Evolutionary conservation across 1,140 invertebrate species (phyloP), one percentile per base, ranked within the genome.

Genomic region (Sitobion miscanthi): DNA sequence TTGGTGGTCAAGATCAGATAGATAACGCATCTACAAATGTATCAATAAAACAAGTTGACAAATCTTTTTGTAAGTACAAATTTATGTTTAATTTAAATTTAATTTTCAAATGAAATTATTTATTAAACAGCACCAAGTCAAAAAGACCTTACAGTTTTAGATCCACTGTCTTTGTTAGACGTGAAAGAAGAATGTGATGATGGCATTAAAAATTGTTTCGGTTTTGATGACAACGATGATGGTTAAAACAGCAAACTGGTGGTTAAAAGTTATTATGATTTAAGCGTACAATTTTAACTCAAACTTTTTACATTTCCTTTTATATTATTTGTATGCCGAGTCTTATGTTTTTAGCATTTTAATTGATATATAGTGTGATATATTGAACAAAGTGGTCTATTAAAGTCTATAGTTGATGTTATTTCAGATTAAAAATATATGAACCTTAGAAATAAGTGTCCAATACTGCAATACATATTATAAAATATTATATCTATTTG

Each of bases 141-240:
- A 89, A 93, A 93, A 88, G 93, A 88, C 45, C 54, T 88, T 11
- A 82, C 93, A 35, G 47, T 93, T 49, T 47, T 93, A 77, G 57
- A 94, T 69, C 94, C 82, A n/a, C 49, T 90, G 30, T 93, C 91
- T 38, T 52, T 87, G 30, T 52, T 23, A 11, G 92, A 90, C 9
- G 91, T 93, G 5, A 93, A 93, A 93, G 87, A 93, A 85, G 91
- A 89, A 57, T 93, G 52, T 93, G 54, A 88, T 45, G 92, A 57
- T 45, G 82, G 82, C 94, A 97, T 98, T 95, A 96, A 97, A 94
- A 98, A 97, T 77, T 98, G 97, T 95, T 98, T 98, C 95, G 98
- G 98, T 35, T 98, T 98, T 96, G 97, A 98, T 95, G 97, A 96
- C 4, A 96, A 96, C 47, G 95, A 96, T 94, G 95, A 96, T 94